Conservation (phyloP, 2,113 vertebrate species). For the Mola mola region DNA sequence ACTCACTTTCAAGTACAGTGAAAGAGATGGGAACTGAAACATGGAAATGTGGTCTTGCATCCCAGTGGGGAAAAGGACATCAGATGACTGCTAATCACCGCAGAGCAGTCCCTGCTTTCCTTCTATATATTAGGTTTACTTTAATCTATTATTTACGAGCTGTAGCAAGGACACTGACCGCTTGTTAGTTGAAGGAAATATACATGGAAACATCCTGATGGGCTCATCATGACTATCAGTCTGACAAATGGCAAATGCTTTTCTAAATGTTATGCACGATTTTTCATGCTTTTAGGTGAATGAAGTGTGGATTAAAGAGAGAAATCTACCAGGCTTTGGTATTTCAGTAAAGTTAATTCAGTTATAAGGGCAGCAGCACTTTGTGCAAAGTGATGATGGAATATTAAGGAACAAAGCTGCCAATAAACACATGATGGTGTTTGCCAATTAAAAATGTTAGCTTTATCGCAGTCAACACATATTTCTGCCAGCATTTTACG, state of each 20-base stretch:
- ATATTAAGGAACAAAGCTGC: constrained; percentile 15
- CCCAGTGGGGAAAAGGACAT: constrained; percentile 24
- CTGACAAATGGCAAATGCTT: constrained; percentile 7
- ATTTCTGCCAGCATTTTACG: constrained; percentile 3
- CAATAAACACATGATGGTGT: constrained; percentile 1
- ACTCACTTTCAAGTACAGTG: constrained; percentile 23
- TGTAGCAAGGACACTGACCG: background rate
- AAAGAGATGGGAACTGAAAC: constrained; percentile 29
- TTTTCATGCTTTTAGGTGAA: background rate
- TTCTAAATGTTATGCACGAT: background rate
- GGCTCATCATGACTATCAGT: background rate
- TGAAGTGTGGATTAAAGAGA: background rate
- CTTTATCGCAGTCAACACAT: constrained; percentile 23
- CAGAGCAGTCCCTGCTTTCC: background rate
- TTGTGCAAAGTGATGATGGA: constrained; percentile 19
- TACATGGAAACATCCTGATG: background rate
- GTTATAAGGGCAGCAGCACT: constrained; percentile 10
- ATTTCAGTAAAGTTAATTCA: too few relatives aligned
- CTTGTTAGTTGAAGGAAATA: constrained; percentile 6
- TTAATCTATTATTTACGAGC: constrained; percentile 42
- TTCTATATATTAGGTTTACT: background rate
- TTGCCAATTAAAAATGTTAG: constrained; percentile 35
- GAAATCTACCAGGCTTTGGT: too few relatives aligned
- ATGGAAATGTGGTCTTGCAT: constrained; percentile 25
- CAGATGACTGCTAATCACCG: constrained; percentile 37